Conservation (phyloP, 2,797 vertebrate genomes). For the Masticophis lateralis region DNA sequence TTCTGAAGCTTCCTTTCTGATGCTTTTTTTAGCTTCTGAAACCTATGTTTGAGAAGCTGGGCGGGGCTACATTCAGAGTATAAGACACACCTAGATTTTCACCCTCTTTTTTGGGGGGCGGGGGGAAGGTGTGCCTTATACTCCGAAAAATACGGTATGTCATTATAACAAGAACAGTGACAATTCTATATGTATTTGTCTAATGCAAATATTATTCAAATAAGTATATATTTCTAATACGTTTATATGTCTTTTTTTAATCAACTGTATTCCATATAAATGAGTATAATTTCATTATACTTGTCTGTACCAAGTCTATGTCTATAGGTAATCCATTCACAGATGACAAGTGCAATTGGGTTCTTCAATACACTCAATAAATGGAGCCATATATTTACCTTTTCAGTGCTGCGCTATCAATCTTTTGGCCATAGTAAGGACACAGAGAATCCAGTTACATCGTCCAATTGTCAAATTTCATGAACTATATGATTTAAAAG, state of each 20-base stretch:
- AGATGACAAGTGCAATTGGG: neutral
- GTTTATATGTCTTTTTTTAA: neutral
- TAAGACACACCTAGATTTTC: too few relatives aligned
- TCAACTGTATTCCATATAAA: neutral
- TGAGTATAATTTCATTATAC: neutral
- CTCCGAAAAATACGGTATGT: neutral
- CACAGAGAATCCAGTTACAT: neutral
- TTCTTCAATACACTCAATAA: neutral
- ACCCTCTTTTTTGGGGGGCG: too few relatives aligned
- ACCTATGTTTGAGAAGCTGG: too few relatives aligned
- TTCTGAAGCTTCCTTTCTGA: too few relatives aligned
- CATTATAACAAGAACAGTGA: neutral
- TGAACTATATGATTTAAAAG: neutral
- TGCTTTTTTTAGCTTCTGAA: too few relatives aligned
- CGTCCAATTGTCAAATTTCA: neutral
- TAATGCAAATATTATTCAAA: neutral
- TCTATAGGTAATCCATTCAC: neutral
- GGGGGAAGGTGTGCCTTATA: too few relatives aligned
- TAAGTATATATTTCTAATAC: neutral
- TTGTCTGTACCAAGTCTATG: neutral
- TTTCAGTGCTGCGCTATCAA: neutral
- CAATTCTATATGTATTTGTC: neutral
- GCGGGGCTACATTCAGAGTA: too few relatives aligned
- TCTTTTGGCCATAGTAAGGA: neutral
- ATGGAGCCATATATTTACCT: neutral